Conservation (phyloP, 2,113 vertebrate species). For the Cepphus grylle region DNA sequence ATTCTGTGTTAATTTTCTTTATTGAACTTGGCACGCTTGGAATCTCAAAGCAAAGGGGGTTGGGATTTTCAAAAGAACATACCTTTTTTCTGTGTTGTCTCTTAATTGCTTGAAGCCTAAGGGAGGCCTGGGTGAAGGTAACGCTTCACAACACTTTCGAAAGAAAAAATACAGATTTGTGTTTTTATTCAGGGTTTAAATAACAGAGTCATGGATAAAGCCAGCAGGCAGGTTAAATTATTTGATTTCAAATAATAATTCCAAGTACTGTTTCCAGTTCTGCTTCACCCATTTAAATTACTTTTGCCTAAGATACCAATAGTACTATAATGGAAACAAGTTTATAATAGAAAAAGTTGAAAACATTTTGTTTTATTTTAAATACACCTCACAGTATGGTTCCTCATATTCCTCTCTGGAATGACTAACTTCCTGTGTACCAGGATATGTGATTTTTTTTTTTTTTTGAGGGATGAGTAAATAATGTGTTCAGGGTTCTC, state of each 20-base stretch:
- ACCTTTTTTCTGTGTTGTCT: neutral
- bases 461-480: neutral
- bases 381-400: neutral
- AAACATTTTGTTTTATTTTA: neutral
- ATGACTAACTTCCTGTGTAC: neutral
- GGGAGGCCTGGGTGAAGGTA: neutral
- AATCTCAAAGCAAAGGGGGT: neutral
- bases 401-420: neutral
- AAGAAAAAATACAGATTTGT: neutral
- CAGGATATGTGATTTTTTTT: neutral
- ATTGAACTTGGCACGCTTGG: neutral
- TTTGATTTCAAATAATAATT: slow-evolving; percentile 49
- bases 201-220: neutral
- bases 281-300: slow-evolving; percentile 46
- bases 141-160: neutral
- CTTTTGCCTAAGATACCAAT: slow-evolving; percentile 16
- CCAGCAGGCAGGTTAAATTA: neutral
- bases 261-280: slow-evolving; percentile 30
- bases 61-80: neutral
- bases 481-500: neutral
- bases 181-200: neutral
- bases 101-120: neutral
- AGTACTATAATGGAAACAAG: neutral
- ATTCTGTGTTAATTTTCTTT: neutral
- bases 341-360: neutral